Evolutionary conservation across 2,888 invertebrate species (phyloP).

Genomic region (Dioctria rufipes): DNA sequence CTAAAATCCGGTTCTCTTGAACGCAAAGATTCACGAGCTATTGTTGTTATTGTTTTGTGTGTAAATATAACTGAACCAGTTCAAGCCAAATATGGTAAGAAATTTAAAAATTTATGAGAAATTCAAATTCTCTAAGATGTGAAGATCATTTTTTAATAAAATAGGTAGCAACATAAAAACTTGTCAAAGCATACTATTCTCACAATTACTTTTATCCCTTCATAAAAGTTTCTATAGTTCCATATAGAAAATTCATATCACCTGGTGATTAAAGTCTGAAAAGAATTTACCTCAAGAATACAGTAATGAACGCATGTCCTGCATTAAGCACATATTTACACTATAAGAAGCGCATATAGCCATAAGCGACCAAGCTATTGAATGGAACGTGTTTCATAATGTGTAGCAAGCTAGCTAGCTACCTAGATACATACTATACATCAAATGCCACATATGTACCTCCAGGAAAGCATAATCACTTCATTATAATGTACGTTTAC

Average conservation of each 20-base stretch:
- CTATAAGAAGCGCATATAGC: neutral
- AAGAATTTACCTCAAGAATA: neutral
- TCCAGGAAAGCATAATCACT: conserved; percentile 30
- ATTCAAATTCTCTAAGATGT: too few species aligned
- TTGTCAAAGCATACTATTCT: too few species aligned
- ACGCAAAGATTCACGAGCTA: too few species aligned
- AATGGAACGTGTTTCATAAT: neutral
- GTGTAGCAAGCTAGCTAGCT: neutral
- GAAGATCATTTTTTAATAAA: too few species aligned
- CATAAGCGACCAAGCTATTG: neutral
- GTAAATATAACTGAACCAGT: too few species aligned
- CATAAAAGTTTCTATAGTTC: conserved; percentile 3
- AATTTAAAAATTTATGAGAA: too few species aligned
- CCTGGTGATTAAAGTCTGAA: conserved; percentile 27
- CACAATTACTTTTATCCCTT: too few species aligned
- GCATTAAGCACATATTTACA: neutral
- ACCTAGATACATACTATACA: neutral
- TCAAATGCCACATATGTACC: neutral
- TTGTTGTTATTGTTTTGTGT: too few species aligned
- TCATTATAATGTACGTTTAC: conserved; percentile 22
- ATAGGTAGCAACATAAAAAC: too few species aligned
- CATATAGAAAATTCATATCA: conserved; percentile 29
- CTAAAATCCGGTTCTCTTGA: too few species aligned
- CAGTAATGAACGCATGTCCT: conserved; percentile 9
- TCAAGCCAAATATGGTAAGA: too few species aligned